These are phyloP conservation scores for Stenopsyche tienmushanensis DNA, from an alignment of 1,140 invertebrate species.

Conservation along the genomic window DNA sequence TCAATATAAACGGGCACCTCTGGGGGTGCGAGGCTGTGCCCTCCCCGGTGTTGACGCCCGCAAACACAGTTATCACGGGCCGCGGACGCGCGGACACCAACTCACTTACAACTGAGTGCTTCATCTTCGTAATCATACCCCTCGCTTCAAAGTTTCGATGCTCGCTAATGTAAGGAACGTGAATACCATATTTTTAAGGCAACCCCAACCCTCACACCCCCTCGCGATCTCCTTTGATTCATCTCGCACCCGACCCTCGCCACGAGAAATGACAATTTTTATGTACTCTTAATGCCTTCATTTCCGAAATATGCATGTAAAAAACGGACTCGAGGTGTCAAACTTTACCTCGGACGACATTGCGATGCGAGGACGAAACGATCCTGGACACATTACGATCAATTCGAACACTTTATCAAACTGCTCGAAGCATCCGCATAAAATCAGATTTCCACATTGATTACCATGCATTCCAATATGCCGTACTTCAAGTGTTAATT, in stretches of 20 bases:
- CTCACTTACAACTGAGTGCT: neutral
- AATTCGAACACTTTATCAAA: too few species aligned
- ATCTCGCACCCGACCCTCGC: neutral
- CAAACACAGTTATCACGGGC: conserved; percentile 20
- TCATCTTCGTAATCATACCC: conserved; percentile 31
- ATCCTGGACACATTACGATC: neutral
- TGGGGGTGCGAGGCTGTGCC: neutral
- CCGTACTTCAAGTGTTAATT: too few species aligned
- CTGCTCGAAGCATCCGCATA: too few species aligned
- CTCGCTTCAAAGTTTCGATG: conserved; percentile 35
- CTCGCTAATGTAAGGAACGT: conserved; percentile 40
- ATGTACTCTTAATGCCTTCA: neutral
- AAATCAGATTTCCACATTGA: too few species aligned
- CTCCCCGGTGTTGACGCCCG: conserved; percentile 11
- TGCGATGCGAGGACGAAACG: neutral
- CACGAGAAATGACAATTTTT: neutral
- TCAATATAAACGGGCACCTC: conserved; percentile 34
- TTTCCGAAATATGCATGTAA: too few species aligned
- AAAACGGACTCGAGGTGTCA: neutral
- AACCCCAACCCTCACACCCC: neutral
- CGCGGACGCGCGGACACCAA: conserved; percentile 12
- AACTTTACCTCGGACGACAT: neutral
- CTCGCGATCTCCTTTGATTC: neutral
- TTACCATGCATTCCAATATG: too few species aligned
- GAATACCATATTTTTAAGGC: conserved; percentile 40